Conservation (phyloP, 2,113 vertebrate species). For the Lasiurus borealis region DNA sequence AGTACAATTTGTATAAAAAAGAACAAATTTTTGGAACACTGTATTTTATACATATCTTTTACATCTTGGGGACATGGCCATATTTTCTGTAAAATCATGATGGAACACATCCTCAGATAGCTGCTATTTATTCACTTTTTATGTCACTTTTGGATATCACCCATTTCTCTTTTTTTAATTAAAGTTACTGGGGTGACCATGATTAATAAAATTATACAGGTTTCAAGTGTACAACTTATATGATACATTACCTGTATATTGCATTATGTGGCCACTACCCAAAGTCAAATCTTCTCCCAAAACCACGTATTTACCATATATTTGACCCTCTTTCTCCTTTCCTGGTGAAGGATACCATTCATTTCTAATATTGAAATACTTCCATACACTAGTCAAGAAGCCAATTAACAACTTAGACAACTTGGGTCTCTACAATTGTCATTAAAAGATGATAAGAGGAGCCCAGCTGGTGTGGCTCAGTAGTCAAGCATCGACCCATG, state of each 20-base stretch:
- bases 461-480: too few relatives aligned
- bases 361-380: constrained; percentile 20
- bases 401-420: not conserved
- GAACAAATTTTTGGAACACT: not conserved
- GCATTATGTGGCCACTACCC: too few relatives aligned
- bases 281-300: too few relatives aligned
- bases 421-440: not conserved
- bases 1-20: not conserved
- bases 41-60: not conserved
- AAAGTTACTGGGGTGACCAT: too few relatives aligned
- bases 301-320: too few relatives aligned
- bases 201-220: too few relatives aligned
- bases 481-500: too few relatives aligned
- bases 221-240: too few relatives aligned
- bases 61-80: not conserved
- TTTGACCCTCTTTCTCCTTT: too few relatives aligned
- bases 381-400: not conserved
- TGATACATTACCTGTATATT: too few relatives aligned
- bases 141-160: not conserved
- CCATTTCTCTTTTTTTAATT: not conserved
- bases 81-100: not conserved
- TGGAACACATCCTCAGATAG: not conserved
- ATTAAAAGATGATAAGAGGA: not conserved
- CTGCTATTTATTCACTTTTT: not conserved
- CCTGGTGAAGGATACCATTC: not conserved